These are phyloP conservation scores for Muscicapa striata DNA, from an alignment of 2,797 vertebrate genomes.

Conservation along the genomic window DNA sequence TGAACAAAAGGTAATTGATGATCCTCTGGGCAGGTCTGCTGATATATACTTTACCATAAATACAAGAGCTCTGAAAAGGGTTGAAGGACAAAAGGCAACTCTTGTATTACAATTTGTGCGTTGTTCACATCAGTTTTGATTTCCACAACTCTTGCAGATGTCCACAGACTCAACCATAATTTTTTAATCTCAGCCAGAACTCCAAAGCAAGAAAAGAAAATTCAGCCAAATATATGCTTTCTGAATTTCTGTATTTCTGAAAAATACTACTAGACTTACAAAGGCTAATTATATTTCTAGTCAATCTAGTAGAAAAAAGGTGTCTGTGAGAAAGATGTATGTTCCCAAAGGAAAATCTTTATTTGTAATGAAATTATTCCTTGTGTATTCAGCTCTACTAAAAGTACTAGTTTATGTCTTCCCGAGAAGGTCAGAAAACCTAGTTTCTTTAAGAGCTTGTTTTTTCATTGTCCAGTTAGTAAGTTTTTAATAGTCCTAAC, in stretches of 20 bases:
- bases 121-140: not conserved
- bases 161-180: not conserved
- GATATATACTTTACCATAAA: not conserved
- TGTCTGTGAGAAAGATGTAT: not conserved
- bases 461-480: not conserved
- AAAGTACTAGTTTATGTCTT: not conserved
- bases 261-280: not conserved
- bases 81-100: not conserved
- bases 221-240: not conserved
- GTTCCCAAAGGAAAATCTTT: not conserved
- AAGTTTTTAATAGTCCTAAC: not conserved
- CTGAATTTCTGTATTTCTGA: no score
- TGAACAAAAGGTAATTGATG: not conserved
- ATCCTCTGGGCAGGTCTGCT: not conserved
- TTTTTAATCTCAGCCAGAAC: not conserved
- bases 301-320: not conserved
- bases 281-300: not conserved
- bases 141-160: not conserved
- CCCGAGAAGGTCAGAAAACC: not conserved
- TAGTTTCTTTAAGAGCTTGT: not conserved
- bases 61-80: not conserved
- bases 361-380: not conserved
- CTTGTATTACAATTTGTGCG: fast-evolving
- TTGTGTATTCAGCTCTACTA: not conserved
- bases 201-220: not conserved